These are phyloP conservation scores for Rissa tridactyla DNA, from an alignment of 2,113 vertebrate genomes.

Conservation along the genomic window DNA sequence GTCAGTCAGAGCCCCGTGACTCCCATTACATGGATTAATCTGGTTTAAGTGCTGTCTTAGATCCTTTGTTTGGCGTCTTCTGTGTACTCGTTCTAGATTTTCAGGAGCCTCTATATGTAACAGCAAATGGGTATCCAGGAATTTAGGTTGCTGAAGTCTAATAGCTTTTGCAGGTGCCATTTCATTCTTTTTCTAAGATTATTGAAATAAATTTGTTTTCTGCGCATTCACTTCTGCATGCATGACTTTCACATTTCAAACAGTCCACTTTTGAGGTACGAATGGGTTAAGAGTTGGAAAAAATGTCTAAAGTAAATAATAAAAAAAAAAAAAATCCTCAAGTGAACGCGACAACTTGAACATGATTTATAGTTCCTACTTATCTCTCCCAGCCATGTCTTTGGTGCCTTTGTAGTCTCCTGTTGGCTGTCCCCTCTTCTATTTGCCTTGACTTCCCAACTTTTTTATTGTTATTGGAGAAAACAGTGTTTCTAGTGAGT, in stretches of 20 bases:
- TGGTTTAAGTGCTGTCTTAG: neutral
- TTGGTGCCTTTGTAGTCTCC: neutral
- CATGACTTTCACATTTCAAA: neutral
- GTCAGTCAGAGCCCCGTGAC: neutral
- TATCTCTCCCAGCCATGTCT: neutral
- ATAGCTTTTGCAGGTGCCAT: neutral
- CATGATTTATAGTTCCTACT: neutral
- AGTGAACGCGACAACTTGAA: neutral
- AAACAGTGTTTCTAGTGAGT: neutral
- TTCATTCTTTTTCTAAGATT: neutral
- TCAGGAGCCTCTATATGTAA: neutral
- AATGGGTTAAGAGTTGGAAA: neutral
- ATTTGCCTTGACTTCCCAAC: neutral
- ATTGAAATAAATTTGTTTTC: neutral
- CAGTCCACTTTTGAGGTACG: neutral
- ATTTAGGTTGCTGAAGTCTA: neutral
- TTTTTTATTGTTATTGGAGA: neutral
- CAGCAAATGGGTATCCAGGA: neutral
- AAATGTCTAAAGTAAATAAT: neutral
- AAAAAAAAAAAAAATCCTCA: neutral
- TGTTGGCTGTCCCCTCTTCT: neutral
- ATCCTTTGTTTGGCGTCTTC: neutral
- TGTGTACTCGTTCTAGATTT: neutral
- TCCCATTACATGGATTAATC: neutral
- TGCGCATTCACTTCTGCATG: rapidly evolving